Base-by-base conservation (phyloP, 2,797 vertebrate species). In the Thripadectes ignobilis region DNA sequence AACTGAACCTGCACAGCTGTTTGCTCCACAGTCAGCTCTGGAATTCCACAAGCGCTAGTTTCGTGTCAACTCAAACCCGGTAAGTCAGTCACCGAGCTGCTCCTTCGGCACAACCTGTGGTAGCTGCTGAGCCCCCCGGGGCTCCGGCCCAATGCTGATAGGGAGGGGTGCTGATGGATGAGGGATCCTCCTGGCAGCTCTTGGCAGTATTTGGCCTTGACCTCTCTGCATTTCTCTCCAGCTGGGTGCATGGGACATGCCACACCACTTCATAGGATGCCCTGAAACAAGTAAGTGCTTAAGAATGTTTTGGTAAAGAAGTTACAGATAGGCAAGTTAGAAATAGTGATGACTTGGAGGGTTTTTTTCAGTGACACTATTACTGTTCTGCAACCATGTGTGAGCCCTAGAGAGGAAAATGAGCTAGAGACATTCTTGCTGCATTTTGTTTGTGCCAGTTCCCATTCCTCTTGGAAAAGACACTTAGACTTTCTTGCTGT, bases 171-270 rank as follows among this genome's bases (percentile, higher is more conserved):
- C 71, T 79, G 55, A 52, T n/a, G 51, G 39, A 24, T 59, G n/a
- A 57, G 43, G 17, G 29, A 52, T 36, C 32, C 45, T 82, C 14
- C 20, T 39, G 41, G 48, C 24, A 79, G 59, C 46, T 66, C 57
- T 24, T 10, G 1, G 23, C 2, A 0, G 66, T 66, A 57, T 30
- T 27, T 1, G 2, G 22, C 62, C 34, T 62, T 68, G 54, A 38
- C 46, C 39, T 45, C 65, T 39, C 65, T 46, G 27, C 5, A 0
- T 71, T 41, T 59, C 46, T 26, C 24, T 20, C 27, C 36, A 18
- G 6, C 0, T 45, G 12, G 29, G 36, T 1, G 1, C 17, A 8
- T 0, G 0, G 20, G 36, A 93, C 41, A 41, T 34, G n/a, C 0
- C 6, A 3, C 0, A 2, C 34, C 1, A 1, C 61, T 61, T 55